These are phyloP conservation scores for Coptodon rendalli DNA, from an alignment of 2,113 vertebrate genomes.

Conservation along the genomic window DNA sequence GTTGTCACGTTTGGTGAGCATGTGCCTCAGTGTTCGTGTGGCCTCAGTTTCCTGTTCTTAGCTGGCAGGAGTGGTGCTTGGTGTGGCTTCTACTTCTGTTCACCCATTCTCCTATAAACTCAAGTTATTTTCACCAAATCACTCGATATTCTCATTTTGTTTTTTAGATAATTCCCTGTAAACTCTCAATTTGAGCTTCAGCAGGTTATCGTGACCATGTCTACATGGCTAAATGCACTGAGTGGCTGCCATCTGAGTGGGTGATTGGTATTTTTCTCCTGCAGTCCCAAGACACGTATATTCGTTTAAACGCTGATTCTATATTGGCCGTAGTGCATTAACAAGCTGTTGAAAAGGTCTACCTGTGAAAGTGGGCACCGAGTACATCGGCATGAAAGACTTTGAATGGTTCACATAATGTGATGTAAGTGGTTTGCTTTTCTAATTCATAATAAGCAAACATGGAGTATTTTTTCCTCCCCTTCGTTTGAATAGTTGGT, in stretches of 20 bases:
- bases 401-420: background rate
- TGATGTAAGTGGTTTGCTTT: background rate
- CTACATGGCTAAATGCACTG: background rate
- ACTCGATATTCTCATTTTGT: background rate
- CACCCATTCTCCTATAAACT: background rate
- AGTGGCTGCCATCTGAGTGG: background rate
- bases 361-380: background rate
- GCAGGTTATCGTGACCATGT: background rate
- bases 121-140: background rate
- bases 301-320: background rate
- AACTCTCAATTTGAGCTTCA: background rate
- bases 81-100: background rate
- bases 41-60: background rate
- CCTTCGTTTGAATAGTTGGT: constrained; percentile 9
- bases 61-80: background rate
- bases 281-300: background rate
- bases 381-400: background rate
- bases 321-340: background rate
- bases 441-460: background rate
- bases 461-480: background rate
- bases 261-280: background rate
- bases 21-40: background rate
- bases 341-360: background rate
- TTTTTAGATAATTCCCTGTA: background rate
- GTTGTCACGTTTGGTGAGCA: background rate